Evolutionary conservation across 2,113 vertebrate genomes (phyloP).

Genomic region (Lasiurus borealis): DNA sequence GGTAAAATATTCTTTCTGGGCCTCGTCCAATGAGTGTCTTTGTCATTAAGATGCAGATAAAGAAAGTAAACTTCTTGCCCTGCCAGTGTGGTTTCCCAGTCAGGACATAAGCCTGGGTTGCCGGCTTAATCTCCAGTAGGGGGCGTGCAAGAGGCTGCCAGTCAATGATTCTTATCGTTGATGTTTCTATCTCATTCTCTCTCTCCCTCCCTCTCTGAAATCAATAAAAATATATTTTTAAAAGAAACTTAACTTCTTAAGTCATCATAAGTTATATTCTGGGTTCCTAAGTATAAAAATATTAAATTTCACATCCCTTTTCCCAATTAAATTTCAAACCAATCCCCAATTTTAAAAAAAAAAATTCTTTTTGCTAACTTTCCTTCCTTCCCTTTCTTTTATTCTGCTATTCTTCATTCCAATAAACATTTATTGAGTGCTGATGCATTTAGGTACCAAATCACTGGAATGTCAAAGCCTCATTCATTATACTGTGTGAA

Average conservation of each 20-base stretch:
- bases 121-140: too few relatives aligned
- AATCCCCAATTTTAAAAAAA: not conserved
- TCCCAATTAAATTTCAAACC: constrained; percentile 42
- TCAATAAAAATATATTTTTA: not conserved
- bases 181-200: too few relatives aligned
- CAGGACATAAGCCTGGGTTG: too few relatives aligned
- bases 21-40: not conserved
- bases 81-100: too few relatives aligned
- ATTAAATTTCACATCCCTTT: constrained; percentile 22
- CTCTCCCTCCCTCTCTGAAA: too few relatives aligned
- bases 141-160: too few relatives aligned
- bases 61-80: not conserved
- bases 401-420: not conserved
- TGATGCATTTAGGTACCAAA: not conserved
- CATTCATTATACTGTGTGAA: not conserved
- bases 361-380: not conserved
- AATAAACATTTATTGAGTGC: not conserved
- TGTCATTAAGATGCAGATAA: constrained; percentile 33
- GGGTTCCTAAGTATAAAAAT: not conserved
- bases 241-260: constrained; percentile 36
- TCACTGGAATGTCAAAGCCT: not conserved
- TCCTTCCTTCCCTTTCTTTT: not conserved
- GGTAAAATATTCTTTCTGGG: not conserved
- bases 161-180: too few relatives aligned
- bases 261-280: not conserved